Percentiles rank a stretch among this genome's conserved stretches.
Evolutionary conservation across 1,140 invertebrate species (phyloP).

Genomic region (Drosophila busckii): DNA sequence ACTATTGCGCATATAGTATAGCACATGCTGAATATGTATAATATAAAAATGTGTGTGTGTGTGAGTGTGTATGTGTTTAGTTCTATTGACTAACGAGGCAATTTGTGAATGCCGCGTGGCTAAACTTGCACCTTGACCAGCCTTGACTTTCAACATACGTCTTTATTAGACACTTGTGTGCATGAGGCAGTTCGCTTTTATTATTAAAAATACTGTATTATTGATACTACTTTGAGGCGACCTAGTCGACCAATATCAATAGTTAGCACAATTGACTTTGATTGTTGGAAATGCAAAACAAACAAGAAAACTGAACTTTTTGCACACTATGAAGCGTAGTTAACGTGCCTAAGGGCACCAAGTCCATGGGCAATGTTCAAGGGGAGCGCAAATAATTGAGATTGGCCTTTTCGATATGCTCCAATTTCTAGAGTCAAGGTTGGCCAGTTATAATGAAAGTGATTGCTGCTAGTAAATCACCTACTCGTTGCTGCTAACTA

Average conservation of each 20-base stretch:
- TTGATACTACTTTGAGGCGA: slow-evolving; percentile 1
- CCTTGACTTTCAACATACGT: slow-evolving; percentile 58
- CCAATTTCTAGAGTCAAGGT: no score
- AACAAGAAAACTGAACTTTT: neutral
- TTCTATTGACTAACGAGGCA: slow-evolving; percentile 30
- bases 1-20: neutral
- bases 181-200: slow-evolving; percentile 24
- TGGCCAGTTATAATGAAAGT: no score
- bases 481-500: no score
- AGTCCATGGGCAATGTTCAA: no score
- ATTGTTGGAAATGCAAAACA: slow-evolving; percentile 18
- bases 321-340: slow-evolving; percentile 18
- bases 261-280: slow-evolving; percentile 34
- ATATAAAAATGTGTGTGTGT: neutral
- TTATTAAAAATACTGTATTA: slow-evolving; percentile 12
- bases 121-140: slow-evolving; percentile 10
- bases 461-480: no score
- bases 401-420: no score
- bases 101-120: slow-evolving; percentile 4
- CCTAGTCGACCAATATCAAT: slow-evolving; percentile 34
- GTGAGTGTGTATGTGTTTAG: neutral
- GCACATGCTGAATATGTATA: neutral
- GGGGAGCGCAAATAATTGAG: no score
- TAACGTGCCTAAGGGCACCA: slow-evolving; percentile 16
- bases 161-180: slow-evolving; percentile 46